Evolutionary conservation across 2,113 vertebrate species (phyloP).

Genomic region (Perognathus longimembris): DNA sequence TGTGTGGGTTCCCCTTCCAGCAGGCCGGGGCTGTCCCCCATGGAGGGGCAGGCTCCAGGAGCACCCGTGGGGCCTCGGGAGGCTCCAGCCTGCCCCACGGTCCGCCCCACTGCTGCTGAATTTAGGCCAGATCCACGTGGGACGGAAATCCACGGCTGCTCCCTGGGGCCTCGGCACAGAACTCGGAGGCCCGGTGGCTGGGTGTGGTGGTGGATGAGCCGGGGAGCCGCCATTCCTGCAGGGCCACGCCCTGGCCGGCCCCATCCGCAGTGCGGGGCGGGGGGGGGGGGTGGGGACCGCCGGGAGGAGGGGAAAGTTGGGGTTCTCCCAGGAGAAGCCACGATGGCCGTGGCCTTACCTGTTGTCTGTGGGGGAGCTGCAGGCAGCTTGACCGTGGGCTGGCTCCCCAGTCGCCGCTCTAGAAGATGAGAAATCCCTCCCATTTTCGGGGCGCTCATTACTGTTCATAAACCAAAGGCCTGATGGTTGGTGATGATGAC

Average conservation of each 20-base stretch:
- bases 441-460: too few species aligned
- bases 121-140: too few species aligned
- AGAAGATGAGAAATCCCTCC: background rate
- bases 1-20: background rate
- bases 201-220: background rate
- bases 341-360: background rate
- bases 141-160: too few species aligned
- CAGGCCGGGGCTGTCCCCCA: background rate
- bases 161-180: too few species aligned
- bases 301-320: too few species aligned
- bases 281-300: too few species aligned
- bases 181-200: too few species aligned
- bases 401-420: too few species aligned
- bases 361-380: background rate
- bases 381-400: background rate
- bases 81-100: background rate
- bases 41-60: background rate
- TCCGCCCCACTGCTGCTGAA: background rate
- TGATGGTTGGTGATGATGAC: too few species aligned
- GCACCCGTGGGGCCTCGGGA: too few species aligned
- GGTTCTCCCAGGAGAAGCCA: rapidly evolving
- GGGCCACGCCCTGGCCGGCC: too few species aligned
- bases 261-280: too few species aligned
- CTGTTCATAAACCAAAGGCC: background rate
- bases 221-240: background rate